Base-by-base conservation (phyloP, 1,140 invertebrate species). In the Telenomus remus region DNA sequence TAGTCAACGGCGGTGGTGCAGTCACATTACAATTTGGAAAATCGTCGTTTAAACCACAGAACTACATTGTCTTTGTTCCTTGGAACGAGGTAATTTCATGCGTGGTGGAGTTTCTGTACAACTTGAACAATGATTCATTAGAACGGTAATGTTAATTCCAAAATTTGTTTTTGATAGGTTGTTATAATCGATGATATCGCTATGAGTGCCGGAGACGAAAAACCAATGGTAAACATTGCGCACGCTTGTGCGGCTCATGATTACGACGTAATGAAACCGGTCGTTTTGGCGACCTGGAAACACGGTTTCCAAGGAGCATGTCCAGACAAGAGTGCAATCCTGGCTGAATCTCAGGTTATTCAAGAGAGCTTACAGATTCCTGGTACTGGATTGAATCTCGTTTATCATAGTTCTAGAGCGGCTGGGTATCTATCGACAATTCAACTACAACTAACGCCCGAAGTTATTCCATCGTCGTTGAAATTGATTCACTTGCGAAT, bases 1-100 rank as follows among this genome's bases (percentile, higher is more conserved):
- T 99, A 80, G 97, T 99, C 11, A 99, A 99, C 87, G 97, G 98
- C 6, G 97, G 97, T 6, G 97, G 97, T 0, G 96, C 97, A 0
- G 95, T 99, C 0, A 98, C 95, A 0, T 87, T 99, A 10, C 94
- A 97, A 82, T 98, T 99, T 82, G 96, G 97, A 53, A 90, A 97
- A 63, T 94, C 95, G 37, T 97, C 97, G 0, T 98, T 98, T 86
- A 93, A 94, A 50, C 92, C 95, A 0, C 93, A 96, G 72, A 94
- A 92, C n/a, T 92, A 95, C 81, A 96, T 97, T 56, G 94, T 98
- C 3, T 96, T 95, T 83, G 95, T 98, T 13, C 96, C 96, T 2
- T 98, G 97, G 96, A 99, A 99, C 88, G 96, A 98, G 91, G 94
- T 96, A 89, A 76, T 85, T 70, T 33, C 9, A 27, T 27, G 19